phyloP scores from a whole-genome alignment of 2,797 vertebrate species.

The Emydoidea blandingii region DNA sequence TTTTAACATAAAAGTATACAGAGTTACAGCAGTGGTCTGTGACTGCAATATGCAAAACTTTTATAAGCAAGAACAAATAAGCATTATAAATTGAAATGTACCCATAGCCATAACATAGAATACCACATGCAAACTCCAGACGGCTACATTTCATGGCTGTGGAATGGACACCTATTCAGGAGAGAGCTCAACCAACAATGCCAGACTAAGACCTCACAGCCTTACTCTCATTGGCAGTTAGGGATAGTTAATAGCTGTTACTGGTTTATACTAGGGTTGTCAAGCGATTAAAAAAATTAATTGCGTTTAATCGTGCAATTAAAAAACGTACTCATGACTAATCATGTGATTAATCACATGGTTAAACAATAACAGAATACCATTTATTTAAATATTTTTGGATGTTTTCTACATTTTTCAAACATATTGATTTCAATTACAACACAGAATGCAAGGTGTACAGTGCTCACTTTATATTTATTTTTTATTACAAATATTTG shows the following conservation, averaged over 20 bases:
- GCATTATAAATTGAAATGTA: background rate
- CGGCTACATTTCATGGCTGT: accelerated
- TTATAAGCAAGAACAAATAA: background rate
- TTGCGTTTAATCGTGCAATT: no score
- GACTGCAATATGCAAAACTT: background rate
- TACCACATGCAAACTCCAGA: background rate
- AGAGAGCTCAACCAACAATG: background rate
- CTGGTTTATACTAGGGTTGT: background rate
- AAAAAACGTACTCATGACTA: no score
- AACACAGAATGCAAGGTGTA: no score
- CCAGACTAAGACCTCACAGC: background rate
- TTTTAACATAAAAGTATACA: accelerated
- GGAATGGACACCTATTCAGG: background rate
- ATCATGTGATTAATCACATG: no score
- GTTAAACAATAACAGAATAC: no score
- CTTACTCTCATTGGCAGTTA: background rate
- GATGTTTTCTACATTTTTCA: no score
- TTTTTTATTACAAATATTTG: no score
- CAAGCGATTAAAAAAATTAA: no score
- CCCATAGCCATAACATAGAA: background rate
- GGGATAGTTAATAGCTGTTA: background rate
- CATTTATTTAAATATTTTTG: no score
- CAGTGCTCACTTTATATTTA: no score
- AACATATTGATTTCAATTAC: no score
- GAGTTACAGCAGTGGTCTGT: background rate